Percentiles rank a stretch among this genome's conserved stretches.
These are phyloP conservation scores for Lymantria monacha DNA, from an alignment of 2,888 invertebrate species.

Conservation along the genomic window DNA sequence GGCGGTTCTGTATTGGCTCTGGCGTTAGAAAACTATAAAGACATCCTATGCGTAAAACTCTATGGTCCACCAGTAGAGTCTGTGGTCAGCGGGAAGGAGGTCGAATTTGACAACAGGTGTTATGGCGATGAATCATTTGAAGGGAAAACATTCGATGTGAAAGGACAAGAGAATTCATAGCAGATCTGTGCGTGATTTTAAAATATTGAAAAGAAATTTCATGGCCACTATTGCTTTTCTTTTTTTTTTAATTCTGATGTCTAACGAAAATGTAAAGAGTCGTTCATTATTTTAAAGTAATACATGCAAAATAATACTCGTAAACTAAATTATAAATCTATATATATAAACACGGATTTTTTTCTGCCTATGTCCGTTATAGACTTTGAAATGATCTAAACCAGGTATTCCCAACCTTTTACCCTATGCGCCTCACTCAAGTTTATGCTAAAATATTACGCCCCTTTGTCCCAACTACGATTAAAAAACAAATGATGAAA, in stretches of 20 bases:
- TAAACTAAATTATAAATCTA: too few species aligned
- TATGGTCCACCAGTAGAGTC: slow-evolving; percentile 63
- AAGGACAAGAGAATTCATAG: slow-evolving; percentile 68
- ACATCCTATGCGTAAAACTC: slow-evolving; percentile 85
- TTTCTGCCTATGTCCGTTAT: too few species aligned
- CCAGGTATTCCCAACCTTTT: too few species aligned
- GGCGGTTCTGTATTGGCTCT: slow-evolving; percentile 88
- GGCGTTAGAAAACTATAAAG: slow-evolving; percentile 85
- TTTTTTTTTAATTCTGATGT: background rate
- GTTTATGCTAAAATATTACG: too few species aligned
- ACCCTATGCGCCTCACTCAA: too few species aligned
- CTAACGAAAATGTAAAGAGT: background rate
- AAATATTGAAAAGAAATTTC: slow-evolving; percentile 5
- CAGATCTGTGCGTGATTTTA: slow-evolving; percentile 17
- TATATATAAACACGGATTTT: too few species aligned
- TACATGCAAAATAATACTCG: too few species aligned
- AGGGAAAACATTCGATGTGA: slow-evolving; percentile 79
- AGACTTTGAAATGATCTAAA: too few species aligned
- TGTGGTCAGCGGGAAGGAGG: slow-evolving; percentile 57
- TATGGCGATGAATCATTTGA: slow-evolving; percentile 57
- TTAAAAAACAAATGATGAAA: too few species aligned
- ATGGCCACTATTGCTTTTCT: slow-evolving; percentile 19
- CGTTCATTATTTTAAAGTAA: too few species aligned
- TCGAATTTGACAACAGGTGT: slow-evolving; percentile 81
- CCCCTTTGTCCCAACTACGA: too few species aligned